Base-by-base conservation (phyloP, 53 echinoderm and acorn worm genomes). In the Henricia sp. region DNA sequence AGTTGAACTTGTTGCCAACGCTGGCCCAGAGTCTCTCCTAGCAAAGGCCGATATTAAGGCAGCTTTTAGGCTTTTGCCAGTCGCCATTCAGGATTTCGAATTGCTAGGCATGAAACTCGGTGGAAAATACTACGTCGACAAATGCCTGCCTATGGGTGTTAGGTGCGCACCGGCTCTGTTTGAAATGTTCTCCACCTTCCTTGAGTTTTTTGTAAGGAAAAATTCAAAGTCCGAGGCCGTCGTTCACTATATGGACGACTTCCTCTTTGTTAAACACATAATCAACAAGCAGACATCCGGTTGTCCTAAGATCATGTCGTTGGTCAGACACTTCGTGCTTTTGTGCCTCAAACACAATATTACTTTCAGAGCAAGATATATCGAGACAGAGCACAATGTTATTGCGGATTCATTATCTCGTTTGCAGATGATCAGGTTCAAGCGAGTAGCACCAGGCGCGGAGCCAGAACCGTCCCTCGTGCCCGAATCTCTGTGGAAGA, bases 41-140 rank as follows among this genome's bases (percentile, higher is more conserved):
- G 60, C 60, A 26, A 64, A 64, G 37, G 41, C 76, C 1, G 57
- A 76, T 30, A 57, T 57, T 20, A 41, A 76, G 30, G 14, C 57
- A 1, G 76, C 83, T 2, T 68, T 68, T 68, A 3, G 83, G 20
- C 25, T 87, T 20, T 19, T 77, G 12, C 70, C 87, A 10, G 50
- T 64, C 19, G 35, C 64, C 23, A 53, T 60, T 16, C 35, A 56
- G 25, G 87, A 87, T 44, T 87, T 87, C 56, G 53, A 76, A 32
- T 55, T 87, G 33, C 59, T 87, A 30, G 87, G 77, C 25, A 70
- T 85, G 50, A 85, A 72, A 46, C 33, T 72, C 36, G 41, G 52
- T 14, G 86, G 86, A 2, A 66, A 73, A 52, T 86, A 86, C 65
- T 86, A 74, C 41, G 70, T 86, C 52, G 73, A 87, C 77, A 87